phyloP scores from a whole-genome alignment of 2,888 invertebrate species.

The Catocala fraxini region DNA sequence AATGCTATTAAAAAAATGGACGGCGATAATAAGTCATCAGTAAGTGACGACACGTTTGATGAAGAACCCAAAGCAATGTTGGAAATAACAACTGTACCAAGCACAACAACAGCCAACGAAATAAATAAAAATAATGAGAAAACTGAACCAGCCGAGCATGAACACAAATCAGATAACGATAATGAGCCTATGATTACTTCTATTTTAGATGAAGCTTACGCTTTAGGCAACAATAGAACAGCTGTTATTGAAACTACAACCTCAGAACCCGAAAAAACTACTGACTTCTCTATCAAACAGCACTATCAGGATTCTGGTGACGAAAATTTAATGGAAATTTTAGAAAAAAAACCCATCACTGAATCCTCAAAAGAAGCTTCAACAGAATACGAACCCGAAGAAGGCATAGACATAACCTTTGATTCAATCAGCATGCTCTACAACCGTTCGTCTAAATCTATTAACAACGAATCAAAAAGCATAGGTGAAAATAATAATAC shows the following conservation, averaged over 20 bases:
- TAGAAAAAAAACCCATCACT: conserved; percentile 50
- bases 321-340: conserved; percentile 60
- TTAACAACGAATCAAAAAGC: conserved; percentile 44
- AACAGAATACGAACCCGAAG: conserved; percentile 56
- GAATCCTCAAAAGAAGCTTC: conserved; percentile 35
- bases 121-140: conserved; percentile 17
- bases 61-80: conserved; percentile 15
- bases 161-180: conserved; percentile 11
- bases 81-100: conserved; percentile 27
- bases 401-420: conserved; percentile 71
- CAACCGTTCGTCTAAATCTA: conserved; percentile 77
- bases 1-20: conserved; percentile 17
- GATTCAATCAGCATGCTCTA: conserved; percentile 72
- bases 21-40: conserved; percentile 12
- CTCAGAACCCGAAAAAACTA: conserved; percentile 40
- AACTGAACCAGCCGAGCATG: conserved; percentile 20
- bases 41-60: conserved; percentile 20
- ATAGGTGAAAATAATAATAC: neutral
- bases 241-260: conserved; percentile 40
- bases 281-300: conserved; percentile 58
- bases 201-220: conserved; percentile 43
- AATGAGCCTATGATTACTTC: conserved; percentile 41
- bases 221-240: conserved; percentile 41
- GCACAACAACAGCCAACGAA: conserved; percentile 6
- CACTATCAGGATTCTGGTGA: conserved; percentile 51